Evolutionary conservation across 1,140 invertebrate species (phyloP), one percentile per base, ranked within the genome.

Genomic region (Geopemphigus sp.): DNA sequence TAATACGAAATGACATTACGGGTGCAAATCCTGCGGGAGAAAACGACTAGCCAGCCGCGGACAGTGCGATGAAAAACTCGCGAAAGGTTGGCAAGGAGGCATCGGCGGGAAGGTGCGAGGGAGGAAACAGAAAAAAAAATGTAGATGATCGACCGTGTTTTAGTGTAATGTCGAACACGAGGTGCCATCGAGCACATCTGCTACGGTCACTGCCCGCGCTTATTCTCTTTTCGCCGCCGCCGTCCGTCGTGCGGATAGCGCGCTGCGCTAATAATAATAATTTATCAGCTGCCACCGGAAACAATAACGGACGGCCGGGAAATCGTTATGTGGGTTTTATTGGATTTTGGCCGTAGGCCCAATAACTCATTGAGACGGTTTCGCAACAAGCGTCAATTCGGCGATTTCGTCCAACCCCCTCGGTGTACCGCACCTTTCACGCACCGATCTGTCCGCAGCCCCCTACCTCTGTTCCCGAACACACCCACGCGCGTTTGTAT

Each of bases 241-340:
- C n/a, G 47, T 11, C 5, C 19, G 19, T 15, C 17, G 29, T 12
- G 19, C n/a, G 47, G 11, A 12, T 19, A 2, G 72, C 54, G 53
- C 12, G 5, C 11, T 10, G 54, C n/a, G 53, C 72, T 76, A 78
- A 59, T 63, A 78, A 78, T 78, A 78, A 78, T 63, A 78, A 78
- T 78, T 78, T 78, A 78, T 78, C 74, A 78, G 74, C 74, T 78
- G 74, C 74, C 74, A 63, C 57, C 74, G 74, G 74, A 78, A 78
- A 78, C 74, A 78, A 78, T 78, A 78, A 78, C 74, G 57, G 50
- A 72, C 74, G 74, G 29, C 14, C 32, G 56, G 32, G 57, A 78
- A 78, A 78, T 63, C 57, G 57, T 78, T 50, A 50, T 78, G 61
- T 50, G 74, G 74, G 74, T 63, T 78, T 78, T 78, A 76, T 76